Percentiles rank a stretch among this genome's conserved stretches.
These are phyloP conservation scores for Ceuthmochares aereus DNA, from an alignment of 2,113 vertebrate genomes.

Conservation along the genomic window DNA sequence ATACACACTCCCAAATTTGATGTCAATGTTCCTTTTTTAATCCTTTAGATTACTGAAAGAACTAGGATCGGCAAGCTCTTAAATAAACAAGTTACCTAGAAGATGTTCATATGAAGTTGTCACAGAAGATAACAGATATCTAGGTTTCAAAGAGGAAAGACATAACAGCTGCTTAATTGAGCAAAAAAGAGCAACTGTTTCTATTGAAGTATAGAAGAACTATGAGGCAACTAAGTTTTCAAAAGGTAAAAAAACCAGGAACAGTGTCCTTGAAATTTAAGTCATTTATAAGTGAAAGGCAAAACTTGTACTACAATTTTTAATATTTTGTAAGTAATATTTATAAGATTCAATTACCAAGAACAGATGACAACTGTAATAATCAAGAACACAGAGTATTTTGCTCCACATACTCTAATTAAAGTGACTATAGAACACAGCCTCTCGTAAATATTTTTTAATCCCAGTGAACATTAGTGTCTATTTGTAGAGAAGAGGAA, in stretches of 20 bases:
- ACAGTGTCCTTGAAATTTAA: neutral
- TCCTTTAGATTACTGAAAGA: neutral
- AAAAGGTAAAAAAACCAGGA: neutral
- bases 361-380: neutral
- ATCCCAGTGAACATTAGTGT: neutral
- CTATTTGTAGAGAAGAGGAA: neutral
- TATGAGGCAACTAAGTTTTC: neutral
- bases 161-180: neutral
- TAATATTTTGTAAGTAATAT: neutral
- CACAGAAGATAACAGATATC: neutral
- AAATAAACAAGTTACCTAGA: neutral
- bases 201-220: neutral
- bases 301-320: neutral
- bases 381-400: neutral
- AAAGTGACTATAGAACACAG: neutral
- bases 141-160: neutral
- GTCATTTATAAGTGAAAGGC: neutral
- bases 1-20: neutral
- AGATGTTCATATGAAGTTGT: neutral
- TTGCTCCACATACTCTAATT: neutral
- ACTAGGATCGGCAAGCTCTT: neutral
- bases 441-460: neutral
- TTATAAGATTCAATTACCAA: slow-evolving; percentile 4
- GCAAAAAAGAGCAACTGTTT: neutral
- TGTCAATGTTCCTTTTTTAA: neutral